Percentiles rank a stretch among this genome's conserved stretches.
Evolutionary conservation across 53 echinoderm and acorn worm genomes (phyloP).

Genomic region (Actinopyga echinites): DNA sequence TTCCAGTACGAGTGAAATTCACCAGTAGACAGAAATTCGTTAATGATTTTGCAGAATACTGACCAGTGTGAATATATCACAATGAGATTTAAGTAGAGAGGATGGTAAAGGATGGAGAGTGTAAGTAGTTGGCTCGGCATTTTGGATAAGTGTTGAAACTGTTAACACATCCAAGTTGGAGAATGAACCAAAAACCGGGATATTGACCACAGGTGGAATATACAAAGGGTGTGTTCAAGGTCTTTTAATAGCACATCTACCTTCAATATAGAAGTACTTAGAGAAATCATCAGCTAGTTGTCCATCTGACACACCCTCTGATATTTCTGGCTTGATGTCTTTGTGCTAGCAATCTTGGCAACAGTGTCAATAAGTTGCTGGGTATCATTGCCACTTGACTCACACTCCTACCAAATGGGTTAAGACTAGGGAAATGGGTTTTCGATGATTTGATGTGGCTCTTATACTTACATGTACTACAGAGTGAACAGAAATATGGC

Average conservation of each 20-base stretch:
- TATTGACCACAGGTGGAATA: neutral
- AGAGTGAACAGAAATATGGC: neutral
- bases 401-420: neutral
- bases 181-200: neutral
- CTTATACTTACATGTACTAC: constrained; percentile 1
- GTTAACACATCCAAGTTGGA: neutral
- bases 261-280: constrained; percentile 8
- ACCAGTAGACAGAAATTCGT: constrained; percentile 1
- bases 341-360: neutral
- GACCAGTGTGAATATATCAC: constrained; percentile 23
- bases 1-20: constrained; percentile 33
- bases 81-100: constrained; percentile 10
- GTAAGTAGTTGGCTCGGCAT: constrained; percentile 26
- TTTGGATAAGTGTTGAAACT: neutral
- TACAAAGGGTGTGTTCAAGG: neutral
- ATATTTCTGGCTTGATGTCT: neutral
- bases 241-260: constrained; percentile 8
- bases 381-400: constrained; percentile 30
- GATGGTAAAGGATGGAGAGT: constrained; percentile 22
- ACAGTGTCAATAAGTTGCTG: constrained; percentile 6
- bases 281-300: constrained; percentile 20
- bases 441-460: neutral
- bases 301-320: constrained; percentile 12
- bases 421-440: too few relatives aligned
- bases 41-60: constrained; percentile 21